Percentiles rank a stretch among this genome's conserved stretches.
Evolutionary conservation across 2,113 vertebrate species (phyloP).

Genomic region (Benitochromis conjunctus): DNA sequence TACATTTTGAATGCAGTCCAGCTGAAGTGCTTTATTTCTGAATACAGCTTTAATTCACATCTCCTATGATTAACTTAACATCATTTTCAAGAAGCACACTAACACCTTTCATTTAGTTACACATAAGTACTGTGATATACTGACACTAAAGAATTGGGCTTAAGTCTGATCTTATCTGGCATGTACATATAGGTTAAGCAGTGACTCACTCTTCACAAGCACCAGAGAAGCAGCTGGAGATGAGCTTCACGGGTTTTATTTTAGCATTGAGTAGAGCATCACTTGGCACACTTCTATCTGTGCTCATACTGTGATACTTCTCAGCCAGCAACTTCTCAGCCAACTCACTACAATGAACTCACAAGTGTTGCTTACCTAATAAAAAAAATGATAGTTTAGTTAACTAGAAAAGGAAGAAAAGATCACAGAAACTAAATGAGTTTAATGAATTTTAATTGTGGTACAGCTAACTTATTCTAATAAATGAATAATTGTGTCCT

Average conservation of each 20-base stretch:
- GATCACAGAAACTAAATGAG: neutral
- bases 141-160: neutral
- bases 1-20: neutral
- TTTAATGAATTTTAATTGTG: neutral
- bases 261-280: neutral
- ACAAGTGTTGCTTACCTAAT: accelerated
- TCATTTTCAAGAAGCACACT: neutral
- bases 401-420: neutral
- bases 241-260: neutral
- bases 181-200: neutral
- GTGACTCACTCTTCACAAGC: neutral
- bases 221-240: neutral
- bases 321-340: neutral
- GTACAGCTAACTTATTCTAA: neutral
- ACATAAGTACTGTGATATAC: neutral
- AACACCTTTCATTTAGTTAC: neutral
- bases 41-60: neutral
- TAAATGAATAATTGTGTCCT: neutral
- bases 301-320: neutral
- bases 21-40: neutral
- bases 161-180: neutral
- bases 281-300: neutral
- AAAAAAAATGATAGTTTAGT: neutral
- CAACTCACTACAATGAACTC: accelerated
- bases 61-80: neutral